phyloP scores from a whole-genome alignment of 1,140 invertebrate species.

The Delia radicum region DNA sequence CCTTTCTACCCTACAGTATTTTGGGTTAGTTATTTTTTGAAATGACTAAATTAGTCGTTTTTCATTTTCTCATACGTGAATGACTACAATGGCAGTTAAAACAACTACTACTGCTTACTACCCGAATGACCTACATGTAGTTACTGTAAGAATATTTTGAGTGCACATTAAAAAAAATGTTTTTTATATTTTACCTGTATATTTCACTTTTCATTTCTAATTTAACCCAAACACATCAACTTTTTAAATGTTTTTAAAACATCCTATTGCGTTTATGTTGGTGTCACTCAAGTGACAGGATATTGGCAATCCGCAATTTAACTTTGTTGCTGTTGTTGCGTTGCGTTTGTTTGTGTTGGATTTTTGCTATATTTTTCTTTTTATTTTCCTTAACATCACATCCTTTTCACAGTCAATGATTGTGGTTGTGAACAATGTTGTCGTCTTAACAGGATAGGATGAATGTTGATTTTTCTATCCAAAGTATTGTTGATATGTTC shows the following conservation, averaged over 20 bases:
- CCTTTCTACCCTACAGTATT: too few species aligned
- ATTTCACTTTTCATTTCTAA: neutral
- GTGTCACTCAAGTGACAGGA: neutral
- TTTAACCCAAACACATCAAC: neutral
- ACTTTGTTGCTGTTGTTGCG: neutral
- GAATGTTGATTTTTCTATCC: too few species aligned
- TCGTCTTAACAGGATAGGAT: neutral
- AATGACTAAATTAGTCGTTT: too few species aligned
- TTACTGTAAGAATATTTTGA: too few species aligned
- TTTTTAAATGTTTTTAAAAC: neutral
- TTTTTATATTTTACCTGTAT: too few species aligned
- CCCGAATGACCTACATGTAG: too few species aligned
- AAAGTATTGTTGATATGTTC: neutral
- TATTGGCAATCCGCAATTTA: slow-evolving; percentile 4
- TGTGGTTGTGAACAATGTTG: neutral
- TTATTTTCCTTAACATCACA: neutral
- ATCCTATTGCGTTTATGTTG: neutral
- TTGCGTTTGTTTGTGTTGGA: neutral
- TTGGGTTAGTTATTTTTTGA: too few species aligned
- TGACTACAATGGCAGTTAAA: too few species aligned
- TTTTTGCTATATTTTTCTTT: neutral
- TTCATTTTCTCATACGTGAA: too few species aligned
- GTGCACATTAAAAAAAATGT: too few species aligned
- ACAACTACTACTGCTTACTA: too few species aligned
- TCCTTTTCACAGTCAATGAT: neutral